phyloP scores from a whole-genome alignment of 2,888 invertebrate species.

The Lepetodrilus schrolli region DNA sequence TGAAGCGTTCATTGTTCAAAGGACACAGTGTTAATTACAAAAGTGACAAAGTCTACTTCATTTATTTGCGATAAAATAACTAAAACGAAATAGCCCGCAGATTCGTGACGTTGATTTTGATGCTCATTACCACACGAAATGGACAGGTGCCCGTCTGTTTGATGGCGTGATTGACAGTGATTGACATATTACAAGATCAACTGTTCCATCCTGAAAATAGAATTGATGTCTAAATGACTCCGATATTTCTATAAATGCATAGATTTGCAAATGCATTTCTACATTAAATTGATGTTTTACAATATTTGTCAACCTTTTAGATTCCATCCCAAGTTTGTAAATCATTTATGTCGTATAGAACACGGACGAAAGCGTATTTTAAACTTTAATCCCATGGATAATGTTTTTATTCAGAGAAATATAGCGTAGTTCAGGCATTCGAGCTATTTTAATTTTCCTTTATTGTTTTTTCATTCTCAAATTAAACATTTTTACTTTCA shows the following conservation, averaged over 20 bases:
- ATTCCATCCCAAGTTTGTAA: too few relatives aligned
- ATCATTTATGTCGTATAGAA: too few relatives aligned
- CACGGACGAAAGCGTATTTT: too few relatives aligned
- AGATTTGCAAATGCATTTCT: neutral
- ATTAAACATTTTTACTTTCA: too few relatives aligned
- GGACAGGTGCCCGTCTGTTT: slow-evolving; percentile 18
- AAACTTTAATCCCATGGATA: too few relatives aligned
- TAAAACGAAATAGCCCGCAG: neutral
- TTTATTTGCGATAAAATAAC: slow-evolving; percentile 17
- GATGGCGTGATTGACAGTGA: slow-evolving; percentile 13
- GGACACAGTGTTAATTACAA: neutral
- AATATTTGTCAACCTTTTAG: too few relatives aligned
- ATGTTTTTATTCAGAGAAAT: too few relatives aligned
- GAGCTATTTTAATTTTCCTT: too few relatives aligned
- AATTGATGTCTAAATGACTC: neutral
- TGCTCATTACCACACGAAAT: neutral
- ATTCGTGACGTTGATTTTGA: slow-evolving; percentile 9
- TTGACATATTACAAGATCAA: neutral
- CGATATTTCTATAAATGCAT: neutral
- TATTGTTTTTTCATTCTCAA: too few relatives aligned
- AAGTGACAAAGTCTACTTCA: neutral
- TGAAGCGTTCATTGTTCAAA: neutral
- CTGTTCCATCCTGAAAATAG: neutral
- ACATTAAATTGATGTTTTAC: neutral
- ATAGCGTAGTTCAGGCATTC: too few relatives aligned